Conservation (phyloP, 2,797 vertebrate genomes). For the Melanotaenia maccullochi region DNA sequence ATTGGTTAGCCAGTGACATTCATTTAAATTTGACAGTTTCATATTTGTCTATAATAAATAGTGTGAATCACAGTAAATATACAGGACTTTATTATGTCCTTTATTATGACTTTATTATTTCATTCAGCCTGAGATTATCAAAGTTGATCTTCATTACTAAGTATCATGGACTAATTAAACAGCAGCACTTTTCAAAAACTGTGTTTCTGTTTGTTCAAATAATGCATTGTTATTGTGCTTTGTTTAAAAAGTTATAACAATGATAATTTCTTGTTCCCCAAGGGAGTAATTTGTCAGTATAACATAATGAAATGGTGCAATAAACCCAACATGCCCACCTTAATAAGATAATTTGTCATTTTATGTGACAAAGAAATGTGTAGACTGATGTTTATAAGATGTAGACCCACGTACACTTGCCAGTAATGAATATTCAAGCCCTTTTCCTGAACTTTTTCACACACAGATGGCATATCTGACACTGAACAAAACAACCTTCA, state of each 20-base stretch:
- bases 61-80: background rate
- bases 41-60: constrained; percentile 4
- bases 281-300: constrained; percentile 4
- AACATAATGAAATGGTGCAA: constrained; percentile 30
- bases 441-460: constrained; percentile 25
- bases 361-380: constrained; percentile 37
- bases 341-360: constrained; percentile 70
- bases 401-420: constrained; percentile 29
- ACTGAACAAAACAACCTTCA: constrained; percentile 44
- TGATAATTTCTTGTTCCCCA: constrained; percentile 1
- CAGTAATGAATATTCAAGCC: constrained; percentile 39
- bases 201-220: background rate
- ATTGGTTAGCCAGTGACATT: background rate
- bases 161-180: background rate
- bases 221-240: background rate
- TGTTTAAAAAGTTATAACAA: background rate
- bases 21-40: background rate
- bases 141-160: background rate
- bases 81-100: background rate
- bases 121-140: background rate
- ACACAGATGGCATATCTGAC: constrained; percentile 62
- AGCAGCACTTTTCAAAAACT: background rate
- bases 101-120: background rate
- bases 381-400: constrained; percentile 49
- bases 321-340: constrained; percentile 39